Evolutionary conservation across 2,113 vertebrate genomes (phyloP).

Genomic region (Lagopus leucura): DNA sequence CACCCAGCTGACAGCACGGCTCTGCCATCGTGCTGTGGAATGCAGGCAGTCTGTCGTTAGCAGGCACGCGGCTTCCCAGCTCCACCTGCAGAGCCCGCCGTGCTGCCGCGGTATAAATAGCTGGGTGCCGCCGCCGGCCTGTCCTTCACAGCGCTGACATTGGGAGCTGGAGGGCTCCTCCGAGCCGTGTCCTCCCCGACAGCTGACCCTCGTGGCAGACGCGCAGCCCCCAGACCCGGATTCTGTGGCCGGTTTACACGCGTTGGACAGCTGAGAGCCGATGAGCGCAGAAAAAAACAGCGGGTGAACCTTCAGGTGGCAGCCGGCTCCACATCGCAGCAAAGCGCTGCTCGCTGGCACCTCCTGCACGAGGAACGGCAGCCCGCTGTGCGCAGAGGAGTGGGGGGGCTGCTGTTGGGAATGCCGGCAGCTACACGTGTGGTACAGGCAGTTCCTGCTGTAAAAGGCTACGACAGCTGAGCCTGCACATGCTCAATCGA

Average conservation of each 20-base stretch:
- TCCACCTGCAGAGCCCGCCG: constrained; percentile 14
- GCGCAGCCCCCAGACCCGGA: background rate
- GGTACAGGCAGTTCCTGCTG: background rate
- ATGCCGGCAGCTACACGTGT: rapidly evolving
- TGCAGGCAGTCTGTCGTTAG: background rate
- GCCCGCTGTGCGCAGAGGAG: rapidly evolving
- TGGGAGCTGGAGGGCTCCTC: background rate
- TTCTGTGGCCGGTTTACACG: background rate
- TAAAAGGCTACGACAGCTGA: background rate
- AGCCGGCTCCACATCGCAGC: background rate
- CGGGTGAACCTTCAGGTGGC: background rate
- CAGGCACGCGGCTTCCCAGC: constrained; percentile 2
- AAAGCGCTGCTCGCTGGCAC: background rate
- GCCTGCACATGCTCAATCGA: background rate
- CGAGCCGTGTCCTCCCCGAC: background rate
- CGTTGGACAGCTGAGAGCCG: background rate
- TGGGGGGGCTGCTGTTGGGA: background rate
- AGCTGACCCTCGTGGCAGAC: background rate
- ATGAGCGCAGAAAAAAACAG: background rate
- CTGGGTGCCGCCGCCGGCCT: background rate
- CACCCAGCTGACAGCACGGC: constrained; percentile 35
- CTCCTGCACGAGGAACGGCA: background rate
- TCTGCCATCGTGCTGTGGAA: background rate
- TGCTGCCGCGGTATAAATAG: constrained; percentile 10
- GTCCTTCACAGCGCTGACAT: background rate